phyloP scores from a whole-genome alignment of 2,797 vertebrate genomes.

The Varecia variegata region DNA sequence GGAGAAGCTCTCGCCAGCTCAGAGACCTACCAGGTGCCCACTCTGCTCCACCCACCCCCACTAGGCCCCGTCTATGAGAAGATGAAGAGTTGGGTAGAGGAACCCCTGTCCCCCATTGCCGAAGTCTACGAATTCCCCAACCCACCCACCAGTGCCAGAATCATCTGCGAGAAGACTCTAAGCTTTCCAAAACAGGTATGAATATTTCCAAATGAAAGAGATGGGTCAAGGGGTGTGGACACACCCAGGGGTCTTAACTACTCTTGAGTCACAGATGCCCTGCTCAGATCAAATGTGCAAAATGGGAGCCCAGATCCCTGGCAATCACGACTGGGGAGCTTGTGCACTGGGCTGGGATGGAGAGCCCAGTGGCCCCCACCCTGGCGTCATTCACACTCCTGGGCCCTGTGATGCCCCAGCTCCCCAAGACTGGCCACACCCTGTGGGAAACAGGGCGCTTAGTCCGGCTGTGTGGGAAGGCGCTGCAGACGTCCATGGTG shows the following conservation, averaged over 20 bases:
- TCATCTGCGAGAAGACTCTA: conserved; percentile 79
- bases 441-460: neutral
- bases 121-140: conserved; percentile 77
- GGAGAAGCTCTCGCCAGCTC: neutral
- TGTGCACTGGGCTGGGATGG: neutral
- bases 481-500: fast-evolving
- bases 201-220: neutral
- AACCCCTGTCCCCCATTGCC: conserved; percentile 51
- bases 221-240: fast-evolving
- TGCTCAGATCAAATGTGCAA: fast-evolving
- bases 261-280: no score
- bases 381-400: fast-evolving
- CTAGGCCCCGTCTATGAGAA: conserved; percentile 85
- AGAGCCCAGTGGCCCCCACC: neutral
- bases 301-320: fast-evolving
- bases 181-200: conserved; percentile 84
- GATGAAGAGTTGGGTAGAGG: conserved; percentile 88
- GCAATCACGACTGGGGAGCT: fast-evolving
- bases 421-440: neutral
- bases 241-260: neutral
- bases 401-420: neutral
- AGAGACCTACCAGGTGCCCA: conserved; percentile 89
- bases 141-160: conserved; percentile 72
- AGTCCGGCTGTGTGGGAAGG: neutral
- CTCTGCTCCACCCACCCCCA: conserved; percentile 20